Percentiles rank a stretch among this genome's conserved stretches.
These are phyloP conservation scores for Doris montereyensis DNA, from an alignment of 2,888 invertebrate species.

Conservation along the genomic window DNA sequence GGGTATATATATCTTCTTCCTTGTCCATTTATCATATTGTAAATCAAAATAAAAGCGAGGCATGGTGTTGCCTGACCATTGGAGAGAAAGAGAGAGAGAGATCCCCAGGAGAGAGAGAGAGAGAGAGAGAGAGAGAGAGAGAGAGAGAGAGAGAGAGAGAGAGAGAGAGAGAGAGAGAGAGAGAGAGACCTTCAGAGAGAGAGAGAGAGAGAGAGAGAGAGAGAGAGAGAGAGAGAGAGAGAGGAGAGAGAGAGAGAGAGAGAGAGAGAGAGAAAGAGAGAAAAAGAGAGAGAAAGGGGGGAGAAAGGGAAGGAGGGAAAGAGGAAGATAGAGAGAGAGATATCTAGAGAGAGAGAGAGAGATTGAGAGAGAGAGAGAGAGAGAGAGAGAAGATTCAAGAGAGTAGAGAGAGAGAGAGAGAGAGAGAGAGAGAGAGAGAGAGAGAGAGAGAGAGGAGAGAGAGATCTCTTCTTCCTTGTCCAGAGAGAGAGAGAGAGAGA, in stretches of 20 bases:
- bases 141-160: conserved; percentile 21
- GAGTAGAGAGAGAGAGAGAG: background rate
- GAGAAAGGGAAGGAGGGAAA: background rate
- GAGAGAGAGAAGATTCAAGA: conserved; percentile 3
- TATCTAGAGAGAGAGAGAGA: no score
- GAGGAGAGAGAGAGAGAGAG: background rate
- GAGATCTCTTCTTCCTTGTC: background rate
- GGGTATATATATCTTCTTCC: no score
- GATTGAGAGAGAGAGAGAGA: conserved; percentile 12
- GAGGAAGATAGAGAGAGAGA: no score
- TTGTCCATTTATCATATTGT: no score
- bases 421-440: conserved; percentile 21
- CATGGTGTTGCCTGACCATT: background rate
- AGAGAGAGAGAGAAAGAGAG: background rate
- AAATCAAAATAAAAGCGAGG: background rate
- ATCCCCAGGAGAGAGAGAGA: background rate
- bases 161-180: background rate
- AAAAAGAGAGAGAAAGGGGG: no score
- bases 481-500: background rate
- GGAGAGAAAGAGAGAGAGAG: background rate
- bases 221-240: background rate
- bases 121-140: background rate
- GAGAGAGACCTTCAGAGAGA: conserved; percentile 1
- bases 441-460: background rate
- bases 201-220: conserved; percentile 26